Conservation (phyloP, 2,797 vertebrate genomes). For the Acridotheres tristis region DNA sequence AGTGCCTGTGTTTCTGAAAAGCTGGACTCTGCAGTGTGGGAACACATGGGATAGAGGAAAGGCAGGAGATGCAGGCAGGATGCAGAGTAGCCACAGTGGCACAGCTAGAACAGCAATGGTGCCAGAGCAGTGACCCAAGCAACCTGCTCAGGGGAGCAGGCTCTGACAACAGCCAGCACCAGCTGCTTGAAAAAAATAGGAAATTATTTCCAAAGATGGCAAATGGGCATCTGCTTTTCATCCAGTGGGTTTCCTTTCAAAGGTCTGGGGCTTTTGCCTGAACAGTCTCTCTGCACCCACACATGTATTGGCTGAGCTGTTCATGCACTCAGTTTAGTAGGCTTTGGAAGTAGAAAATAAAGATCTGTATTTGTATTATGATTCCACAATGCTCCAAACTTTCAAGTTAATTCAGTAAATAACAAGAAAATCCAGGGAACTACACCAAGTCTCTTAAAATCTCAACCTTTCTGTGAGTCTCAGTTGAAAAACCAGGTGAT, state of each 20-base stretch:
- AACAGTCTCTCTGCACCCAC: neutral
- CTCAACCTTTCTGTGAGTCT: neutral
- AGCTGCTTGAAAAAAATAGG: neutral
- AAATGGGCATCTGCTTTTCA: neutral
- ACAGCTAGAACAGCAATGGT: neutral
- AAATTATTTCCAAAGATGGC: neutral
- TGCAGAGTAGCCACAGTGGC: rapidly evolving
- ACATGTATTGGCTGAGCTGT: neutral
- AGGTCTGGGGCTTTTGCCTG: neutral
- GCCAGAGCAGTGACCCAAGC: neutral
- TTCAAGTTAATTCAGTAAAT: neutral
- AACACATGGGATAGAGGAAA: neutral
- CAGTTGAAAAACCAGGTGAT: neutral
- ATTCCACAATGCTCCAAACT: neutral
- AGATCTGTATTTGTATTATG: neutral
- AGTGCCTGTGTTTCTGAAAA: neutral
- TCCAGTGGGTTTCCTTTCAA: neutral
- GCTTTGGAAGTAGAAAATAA: neutral
- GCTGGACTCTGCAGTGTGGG: neutral
- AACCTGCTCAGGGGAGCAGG: neutral
- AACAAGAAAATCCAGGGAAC: neutral
- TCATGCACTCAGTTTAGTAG: neutral
- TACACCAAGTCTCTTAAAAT: neutral
- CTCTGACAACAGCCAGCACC: neutral
- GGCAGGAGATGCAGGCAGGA: neutral